phyloP scores from a whole-genome alignment of 2,888 invertebrate genomes.

The Diloba caeruleocephala region DNA sequence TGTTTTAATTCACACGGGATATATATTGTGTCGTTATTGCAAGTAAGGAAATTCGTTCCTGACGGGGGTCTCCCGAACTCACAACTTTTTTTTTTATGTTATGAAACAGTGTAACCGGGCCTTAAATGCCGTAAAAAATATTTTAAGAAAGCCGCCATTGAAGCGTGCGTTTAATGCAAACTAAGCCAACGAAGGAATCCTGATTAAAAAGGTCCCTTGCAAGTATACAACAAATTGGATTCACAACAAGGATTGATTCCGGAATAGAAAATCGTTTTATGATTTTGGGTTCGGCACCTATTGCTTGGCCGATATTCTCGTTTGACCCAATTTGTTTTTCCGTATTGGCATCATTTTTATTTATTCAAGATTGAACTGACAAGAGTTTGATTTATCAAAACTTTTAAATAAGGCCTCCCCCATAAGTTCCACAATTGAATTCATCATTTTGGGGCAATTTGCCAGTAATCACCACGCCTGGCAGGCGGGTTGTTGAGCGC shows the following conservation, averaged over 20 bases:
- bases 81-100: neutral
- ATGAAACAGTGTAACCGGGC: conserved; percentile 16
- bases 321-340: conserved; percentile 51
- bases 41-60: no score
- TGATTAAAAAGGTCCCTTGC: conserved; percentile 66
- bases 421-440: no score
- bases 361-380: conserved; percentile 8
- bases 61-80: no score
- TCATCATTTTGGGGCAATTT: no score
- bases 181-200: conserved; percentile 61
- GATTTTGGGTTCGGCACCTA: conserved; percentile 58
- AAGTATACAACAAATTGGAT: conserved; percentile 69
- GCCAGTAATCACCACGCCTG: no score
- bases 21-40: no score
- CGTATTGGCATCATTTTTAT: conserved; percentile 25
- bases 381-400: conserved; percentile 23
- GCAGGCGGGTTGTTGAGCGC: no score
- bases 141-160: conserved; percentile 34
- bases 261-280: conserved; percentile 66
- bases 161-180: conserved; percentile 63
- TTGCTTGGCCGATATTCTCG: conserved; percentile 42
- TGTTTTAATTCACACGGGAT: no score
- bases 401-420: no score
- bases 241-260: conserved; percentile 61
- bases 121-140: conserved; percentile 22